Evolutionary conservation across 2,113 vertebrate genomes (phyloP), one percentile per base, ranked within the genome.

Genomic region (Ciconia boyciana): DNA sequence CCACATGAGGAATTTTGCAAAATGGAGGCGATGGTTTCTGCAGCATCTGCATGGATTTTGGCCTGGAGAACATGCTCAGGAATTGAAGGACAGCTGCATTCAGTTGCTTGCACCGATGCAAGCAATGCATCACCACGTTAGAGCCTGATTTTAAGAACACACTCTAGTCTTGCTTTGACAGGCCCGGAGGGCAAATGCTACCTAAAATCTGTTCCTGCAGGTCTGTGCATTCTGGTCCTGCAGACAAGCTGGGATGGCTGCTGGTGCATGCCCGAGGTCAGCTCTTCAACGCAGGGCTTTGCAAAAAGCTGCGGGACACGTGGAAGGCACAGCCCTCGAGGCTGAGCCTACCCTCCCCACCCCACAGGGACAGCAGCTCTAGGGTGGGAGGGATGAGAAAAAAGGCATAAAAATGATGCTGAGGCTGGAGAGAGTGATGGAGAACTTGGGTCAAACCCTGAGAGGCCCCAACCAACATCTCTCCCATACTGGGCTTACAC

Each of bases 21-120:
- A 58, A 32, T 1, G 10, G 49, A 81, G 65, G 68, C 29, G 1
- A 60, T 0, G 39, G 61, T 49, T 39, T 17, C 21, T 46, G 43
- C 48, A 79, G 71, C 55, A 46, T 58, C 62, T 68, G 75, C 76
- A 28, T 74, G 8, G 18, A 28, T 24, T 65, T 20, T 11, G 58
- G 51, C 13, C 39, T 0, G 0, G 21, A 34, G 61, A 70, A 32
- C 1, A 3, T 0, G 4, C 44, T 17, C 5, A 9, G 48, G 82
- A 28, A 22, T 34, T 0, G 13, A 69, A 51, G 57, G 29, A 7
- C 46, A 17, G 65, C 18, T 55, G 64, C 31, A 16, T 16, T 34
- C 69, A 24, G 74, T 65, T 78, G 52, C 62, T 55, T 34, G 44
- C 85, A 72, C 39, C 5, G 4, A 19, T 36, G 55, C 22, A 31